A percentile compares a stretch with the other conserved stretches of the same genome.
phyloP scores from a whole-genome alignment of 2,888 invertebrate genomes.

The Napeogenes sylphis region DNA sequence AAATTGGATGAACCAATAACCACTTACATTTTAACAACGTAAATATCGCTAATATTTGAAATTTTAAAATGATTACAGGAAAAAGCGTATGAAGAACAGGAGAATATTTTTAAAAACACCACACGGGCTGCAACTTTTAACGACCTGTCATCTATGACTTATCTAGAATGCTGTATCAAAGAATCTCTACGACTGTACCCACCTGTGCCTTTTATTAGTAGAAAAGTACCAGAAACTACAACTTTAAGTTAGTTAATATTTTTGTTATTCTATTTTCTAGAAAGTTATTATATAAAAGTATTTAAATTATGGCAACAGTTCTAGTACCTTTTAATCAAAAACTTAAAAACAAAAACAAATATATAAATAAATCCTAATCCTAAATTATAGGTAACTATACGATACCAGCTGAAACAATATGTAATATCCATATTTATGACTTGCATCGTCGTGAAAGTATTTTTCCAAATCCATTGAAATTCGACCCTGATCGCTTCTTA shows the following conservation, averaged over 20 bases:
- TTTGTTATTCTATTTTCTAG: background rate
- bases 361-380: background rate
- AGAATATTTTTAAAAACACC: conserved; percentile 80
- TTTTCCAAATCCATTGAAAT: conserved; percentile 80
- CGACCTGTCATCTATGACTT: conserved; percentile 79
- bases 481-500: conserved; percentile 84
- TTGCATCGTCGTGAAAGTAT: conserved; percentile 80
- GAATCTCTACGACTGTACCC: conserved; percentile 82
- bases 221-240: conserved; percentile 76
- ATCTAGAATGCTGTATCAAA: conserved; percentile 83
- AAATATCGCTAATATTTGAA: no score
- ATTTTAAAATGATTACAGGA: conserved; percentile 67
- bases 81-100: conserved; percentile 78
- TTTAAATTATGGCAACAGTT: no score
- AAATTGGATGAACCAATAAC: no score
- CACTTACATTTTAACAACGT: no score
- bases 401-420: conserved; percentile 70
- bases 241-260: conserved; percentile 67
- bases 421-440: conserved; percentile 78
- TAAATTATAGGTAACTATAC: conserved; percentile 17
- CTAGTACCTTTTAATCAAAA: background rate
- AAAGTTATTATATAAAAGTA: no score
- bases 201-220: conserved; percentile 81
- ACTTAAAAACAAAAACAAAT: no score
- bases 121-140: conserved; percentile 78